phyloP scores from a whole-genome alignment of 2,888 invertebrate genomes.

The Zele albiditarsus region DNA sequence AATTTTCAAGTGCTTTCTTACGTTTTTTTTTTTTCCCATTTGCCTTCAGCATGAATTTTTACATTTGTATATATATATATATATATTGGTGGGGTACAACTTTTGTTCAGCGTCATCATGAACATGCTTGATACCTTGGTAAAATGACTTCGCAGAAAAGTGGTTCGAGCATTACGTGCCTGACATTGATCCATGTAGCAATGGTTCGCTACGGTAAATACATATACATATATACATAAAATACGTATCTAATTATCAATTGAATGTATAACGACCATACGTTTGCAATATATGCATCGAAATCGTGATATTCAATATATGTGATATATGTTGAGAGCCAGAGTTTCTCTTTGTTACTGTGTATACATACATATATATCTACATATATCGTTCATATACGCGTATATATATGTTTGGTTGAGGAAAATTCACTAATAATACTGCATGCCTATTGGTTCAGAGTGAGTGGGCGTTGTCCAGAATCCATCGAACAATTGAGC shows the following conservation, averaged over 20 bases:
- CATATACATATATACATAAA: neutral
- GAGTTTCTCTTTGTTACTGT: conserved; percentile 1
- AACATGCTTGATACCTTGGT: neutral
- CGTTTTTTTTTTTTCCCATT: neutral
- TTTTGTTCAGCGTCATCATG: neutral
- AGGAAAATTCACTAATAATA: neutral
- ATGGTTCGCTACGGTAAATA: neutral
- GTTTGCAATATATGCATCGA: neutral
- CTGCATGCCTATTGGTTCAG: conserved; percentile 13
- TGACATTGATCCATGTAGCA: conserved; percentile 13
- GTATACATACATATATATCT: neutral
- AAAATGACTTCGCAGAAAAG: neutral
- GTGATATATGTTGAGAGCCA: neutral
- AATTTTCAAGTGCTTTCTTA: neutral
- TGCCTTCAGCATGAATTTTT: neutral
- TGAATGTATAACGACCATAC: neutral
- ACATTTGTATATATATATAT: neutral
- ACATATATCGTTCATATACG: neutral
- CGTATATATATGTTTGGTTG: neutral
- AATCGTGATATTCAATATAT: neutral
- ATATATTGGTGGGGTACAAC: neutral
- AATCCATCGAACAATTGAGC: conserved; percentile 22
- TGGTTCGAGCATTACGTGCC: neutral
- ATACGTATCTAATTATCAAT: neutral
- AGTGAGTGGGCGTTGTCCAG: neutral